Evolutionary conservation across 2,888 invertebrate genomes (phyloP).

Genomic region (Globia sparganii): DNA sequence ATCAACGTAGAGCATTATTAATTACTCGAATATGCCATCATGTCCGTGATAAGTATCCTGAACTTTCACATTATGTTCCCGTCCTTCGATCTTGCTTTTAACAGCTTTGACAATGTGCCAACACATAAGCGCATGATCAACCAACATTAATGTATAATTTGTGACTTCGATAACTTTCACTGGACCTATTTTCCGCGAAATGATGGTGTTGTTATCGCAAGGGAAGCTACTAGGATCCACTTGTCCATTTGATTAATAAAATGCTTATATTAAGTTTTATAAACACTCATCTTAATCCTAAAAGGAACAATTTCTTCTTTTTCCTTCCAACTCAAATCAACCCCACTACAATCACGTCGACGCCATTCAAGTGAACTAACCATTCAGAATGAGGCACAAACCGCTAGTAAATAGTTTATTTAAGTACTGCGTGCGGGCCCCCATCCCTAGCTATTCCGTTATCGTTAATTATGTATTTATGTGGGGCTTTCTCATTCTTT

Average conservation of each 20-base stretch:
- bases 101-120: constrained; percentile 36
- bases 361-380: constrained; percentile 41
- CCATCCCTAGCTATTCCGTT: constrained; percentile 63
- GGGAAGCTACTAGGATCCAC: neutral
- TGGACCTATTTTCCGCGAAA: neutral
- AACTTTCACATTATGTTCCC: constrained; percentile 13
- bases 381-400: constrained; percentile 53
- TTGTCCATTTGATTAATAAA: neutral
- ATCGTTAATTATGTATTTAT: constrained; percentile 73
- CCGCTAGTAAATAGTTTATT: constrained; percentile 68
- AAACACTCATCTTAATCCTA: neutral
- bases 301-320: neutral
- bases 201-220: constrained; percentile 1
- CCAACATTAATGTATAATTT: constrained; percentile 1
- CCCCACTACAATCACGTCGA: neutral
- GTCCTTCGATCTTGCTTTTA: constrained; percentile 17
- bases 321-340: neutral
- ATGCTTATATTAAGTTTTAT: neutral
- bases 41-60: neutral
- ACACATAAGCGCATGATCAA: constrained; percentile 15
- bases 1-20: neutral
- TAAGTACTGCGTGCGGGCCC: constrained; percentile 55
- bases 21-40: neutral
- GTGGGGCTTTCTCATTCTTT: constrained; percentile 65
- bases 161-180: constrained; percentile 25